Evolutionary conservation across 2,113 vertebrate genomes (phyloP).

Genomic region (Heptranchias perlo): DNA sequence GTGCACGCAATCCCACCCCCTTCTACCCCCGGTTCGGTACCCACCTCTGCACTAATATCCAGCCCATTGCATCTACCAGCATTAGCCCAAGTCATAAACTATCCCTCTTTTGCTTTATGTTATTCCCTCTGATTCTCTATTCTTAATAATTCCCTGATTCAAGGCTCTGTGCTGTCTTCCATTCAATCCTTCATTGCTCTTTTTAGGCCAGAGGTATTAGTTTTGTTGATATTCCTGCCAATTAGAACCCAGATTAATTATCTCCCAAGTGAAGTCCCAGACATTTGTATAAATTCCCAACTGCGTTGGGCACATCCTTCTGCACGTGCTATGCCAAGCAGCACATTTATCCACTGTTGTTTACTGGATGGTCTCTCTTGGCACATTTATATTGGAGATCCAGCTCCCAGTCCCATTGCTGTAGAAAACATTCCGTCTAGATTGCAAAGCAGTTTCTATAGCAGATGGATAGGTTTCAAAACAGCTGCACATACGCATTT

Average conservation of each 20-base stretch:
- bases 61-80: no score
- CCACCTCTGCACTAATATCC: no score
- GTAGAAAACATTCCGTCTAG: not conserved
- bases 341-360: not conserved
- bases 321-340: not conserved
- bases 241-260: conserved; percentile 14
- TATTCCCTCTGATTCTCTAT: not conserved
- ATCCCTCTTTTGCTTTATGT: not conserved
- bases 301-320: not conserved
- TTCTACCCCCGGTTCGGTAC: no score
- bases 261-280: not conserved
- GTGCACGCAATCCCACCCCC: no score
- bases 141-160: not conserved
- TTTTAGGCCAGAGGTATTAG: not conserved
- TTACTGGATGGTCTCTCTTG: not conserved
- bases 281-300: conserved; percentile 17
- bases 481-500: not conserved
- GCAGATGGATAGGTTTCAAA: not conserved
- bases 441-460: not conserved
- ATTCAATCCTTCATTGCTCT: not conserved
- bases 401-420: not conserved
- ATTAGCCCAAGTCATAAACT: not conserved
- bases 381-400: not conserved
- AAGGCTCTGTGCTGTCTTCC: not conserved
- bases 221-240: conserved; percentile 25